Percentiles rank a stretch among this genome's conserved stretches.
Conservation (phyloP, 2,888 invertebrate species). For the Drosophila cracens region DNA sequence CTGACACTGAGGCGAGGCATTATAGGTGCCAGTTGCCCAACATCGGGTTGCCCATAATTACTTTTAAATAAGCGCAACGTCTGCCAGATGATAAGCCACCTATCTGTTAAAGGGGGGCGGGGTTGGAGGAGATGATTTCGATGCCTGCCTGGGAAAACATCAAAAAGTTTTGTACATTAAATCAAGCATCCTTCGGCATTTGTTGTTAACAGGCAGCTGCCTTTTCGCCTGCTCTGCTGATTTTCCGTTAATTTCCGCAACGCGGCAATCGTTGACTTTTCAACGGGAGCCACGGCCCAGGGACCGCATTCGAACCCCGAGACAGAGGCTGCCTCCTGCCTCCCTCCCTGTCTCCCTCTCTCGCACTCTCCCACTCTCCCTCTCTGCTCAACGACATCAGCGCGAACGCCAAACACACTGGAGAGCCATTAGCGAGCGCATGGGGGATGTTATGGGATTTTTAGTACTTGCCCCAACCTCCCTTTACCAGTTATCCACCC, state of each 20-base stretch:
- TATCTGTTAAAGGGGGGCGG: not conserved
- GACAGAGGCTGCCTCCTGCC: not conserved
- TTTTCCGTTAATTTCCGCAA: conserved; percentile 80
- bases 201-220: conserved; percentile 64
- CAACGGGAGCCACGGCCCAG: conserved; percentile 50
- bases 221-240: conserved; percentile 63
- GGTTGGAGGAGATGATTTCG: not conserved
- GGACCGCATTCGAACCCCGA: conserved; percentile 13
- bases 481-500: not conserved
- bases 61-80: conserved; percentile 73
- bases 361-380: not conserved
- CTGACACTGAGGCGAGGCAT: conserved; percentile 44
- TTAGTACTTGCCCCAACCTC: conserved; percentile 32
- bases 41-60: conserved; percentile 67
- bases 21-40: conserved; percentile 45
- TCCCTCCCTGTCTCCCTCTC: not conserved
- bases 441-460: conserved; percentile 47
- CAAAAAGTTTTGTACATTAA: conserved; percentile 79
- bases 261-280: conserved; percentile 80
- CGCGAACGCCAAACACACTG: conserved; percentile 63
- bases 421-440: conserved; percentile 73
- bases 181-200: conserved; percentile 78
- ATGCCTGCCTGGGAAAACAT: conserved; percentile 57
- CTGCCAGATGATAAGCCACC: conserved; percentile 47
- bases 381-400: conserved; percentile 3